Conservation (phyloP, 2,797 vertebrate genomes). For the Semotilus atromaculatus region DNA sequence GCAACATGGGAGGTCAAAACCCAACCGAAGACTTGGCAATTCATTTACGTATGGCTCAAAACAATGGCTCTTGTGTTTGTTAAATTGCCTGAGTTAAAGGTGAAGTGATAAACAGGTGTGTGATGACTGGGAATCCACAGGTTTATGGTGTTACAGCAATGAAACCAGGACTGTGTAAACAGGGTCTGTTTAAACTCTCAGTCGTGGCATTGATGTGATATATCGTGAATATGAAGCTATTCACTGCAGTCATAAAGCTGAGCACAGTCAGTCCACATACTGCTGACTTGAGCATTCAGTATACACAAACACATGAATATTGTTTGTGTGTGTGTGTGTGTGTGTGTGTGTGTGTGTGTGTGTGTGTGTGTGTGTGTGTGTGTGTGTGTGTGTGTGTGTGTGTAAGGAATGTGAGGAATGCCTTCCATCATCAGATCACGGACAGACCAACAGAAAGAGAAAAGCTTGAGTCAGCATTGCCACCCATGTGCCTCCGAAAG, state of each 20-base stretch:
- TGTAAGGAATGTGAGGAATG: conserved; percentile 70
- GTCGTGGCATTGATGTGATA: conserved; percentile 18
- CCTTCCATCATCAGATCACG: conserved; percentile 79
- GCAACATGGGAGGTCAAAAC: not conserved
- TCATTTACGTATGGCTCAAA: not conserved
- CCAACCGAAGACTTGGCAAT: not conserved
- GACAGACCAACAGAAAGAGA: conserved; percentile 73
- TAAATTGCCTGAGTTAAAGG: not conserved
- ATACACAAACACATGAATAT: conserved; percentile 44
- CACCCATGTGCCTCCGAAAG: conserved; percentile 63
- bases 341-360: conserved; percentile 55
- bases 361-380: conserved; percentile 16
- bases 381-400: conserved; percentile 52
- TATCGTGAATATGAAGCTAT: conserved; percentile 39
- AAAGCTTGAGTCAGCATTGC: conserved; percentile 78
- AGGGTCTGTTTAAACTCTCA: conserved; percentile 23
- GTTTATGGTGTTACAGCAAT: not conserved
- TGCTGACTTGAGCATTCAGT: conserved; percentile 43
- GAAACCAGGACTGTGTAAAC: not conserved
- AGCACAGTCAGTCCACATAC: conserved; percentile 21
- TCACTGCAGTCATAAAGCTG: conserved; percentile 33
- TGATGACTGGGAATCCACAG: not conserved
- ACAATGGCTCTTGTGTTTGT: not conserved
- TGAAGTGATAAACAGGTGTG: conserved; percentile 14
- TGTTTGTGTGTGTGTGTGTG: conserved; percentile 11